phyloP scores from a whole-genome alignment of 2,113 vertebrate genomes.

The Silurus asotus region DNA sequence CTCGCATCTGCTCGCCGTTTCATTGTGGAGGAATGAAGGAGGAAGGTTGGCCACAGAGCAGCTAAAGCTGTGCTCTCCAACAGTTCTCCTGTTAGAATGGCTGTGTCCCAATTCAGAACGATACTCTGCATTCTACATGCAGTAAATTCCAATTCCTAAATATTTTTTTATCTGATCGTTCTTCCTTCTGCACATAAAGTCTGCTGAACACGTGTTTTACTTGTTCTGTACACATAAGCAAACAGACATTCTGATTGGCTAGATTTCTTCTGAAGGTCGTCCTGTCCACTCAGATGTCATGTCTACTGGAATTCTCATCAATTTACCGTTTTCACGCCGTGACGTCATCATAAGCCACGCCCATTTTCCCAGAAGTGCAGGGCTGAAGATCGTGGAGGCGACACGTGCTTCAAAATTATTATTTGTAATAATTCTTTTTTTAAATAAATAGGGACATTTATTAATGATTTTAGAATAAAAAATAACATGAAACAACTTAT shows the following conservation, averaged over 20 bases:
- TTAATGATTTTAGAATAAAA: not conserved
- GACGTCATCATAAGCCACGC: not conserved
- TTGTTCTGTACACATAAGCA: not conserved
- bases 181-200: not conserved
- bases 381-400: not conserved
- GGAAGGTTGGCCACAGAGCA: conserved; percentile 69
- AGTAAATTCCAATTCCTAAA: not conserved
- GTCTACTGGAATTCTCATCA: not conserved
- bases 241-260: not conserved
- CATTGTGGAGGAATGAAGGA: conserved; percentile 1
- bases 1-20: conserved; percentile 77
- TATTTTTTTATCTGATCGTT: not conserved
- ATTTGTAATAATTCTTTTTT: not conserved
- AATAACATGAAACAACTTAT: not conserved
- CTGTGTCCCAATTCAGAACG: not conserved
- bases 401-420: not conserved
- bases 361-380: not conserved
- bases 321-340: not conserved
- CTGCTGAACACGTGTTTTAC: not conserved
- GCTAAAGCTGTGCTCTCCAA: not conserved
- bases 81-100: not conserved
- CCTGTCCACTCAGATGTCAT: not conserved
- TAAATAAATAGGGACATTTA: not conserved
- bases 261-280: not conserved
- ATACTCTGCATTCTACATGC: too few species aligned